Percentiles rank a stretch among this genome's conserved stretches.
Evolutionary conservation across 2,797 vertebrate genomes (phyloP).

Genomic region (Phylloscopus collybita): DNA sequence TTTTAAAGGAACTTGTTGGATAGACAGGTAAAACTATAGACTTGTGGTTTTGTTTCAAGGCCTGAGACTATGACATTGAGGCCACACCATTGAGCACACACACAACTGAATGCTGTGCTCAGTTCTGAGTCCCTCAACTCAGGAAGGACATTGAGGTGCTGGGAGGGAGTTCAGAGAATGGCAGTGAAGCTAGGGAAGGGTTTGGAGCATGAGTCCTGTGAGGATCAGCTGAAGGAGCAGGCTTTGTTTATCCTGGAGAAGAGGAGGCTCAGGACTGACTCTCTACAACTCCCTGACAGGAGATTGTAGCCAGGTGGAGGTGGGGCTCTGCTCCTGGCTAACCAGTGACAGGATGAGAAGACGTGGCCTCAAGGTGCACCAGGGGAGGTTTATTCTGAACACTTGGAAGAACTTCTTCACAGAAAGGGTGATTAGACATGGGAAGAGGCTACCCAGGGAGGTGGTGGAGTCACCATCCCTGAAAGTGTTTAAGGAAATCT

Average conservation of each 20-base stretch:
- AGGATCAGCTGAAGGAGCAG: not conserved
- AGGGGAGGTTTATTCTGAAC: not conserved
- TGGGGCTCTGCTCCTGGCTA: fast-evolving
- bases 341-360: fast-evolving
- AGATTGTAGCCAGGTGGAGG: fast-evolving
- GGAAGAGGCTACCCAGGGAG: not conserved
- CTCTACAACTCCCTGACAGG: not conserved
- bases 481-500: not conserved
- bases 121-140: not conserved
- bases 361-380: not conserved
- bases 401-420: not conserved
- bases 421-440: too few relatives aligned
- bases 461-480: fast-evolving
- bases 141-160: not conserved
- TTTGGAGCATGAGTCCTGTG: not conserved
- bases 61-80: not conserved
- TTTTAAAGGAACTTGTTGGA: not conserved
- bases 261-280: not conserved
- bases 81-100: fast-evolving
- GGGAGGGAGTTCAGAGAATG: not conserved
- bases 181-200: not conserved
- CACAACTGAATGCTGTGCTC: too few relatives aligned
- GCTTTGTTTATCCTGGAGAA: fast-evolving
- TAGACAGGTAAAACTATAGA: not conserved
- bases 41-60: not conserved